These are phyloP conservation scores for Menidia beryllina DNA, from an alignment of 2,113 vertebrate genomes.

Conservation along the genomic window DNA sequence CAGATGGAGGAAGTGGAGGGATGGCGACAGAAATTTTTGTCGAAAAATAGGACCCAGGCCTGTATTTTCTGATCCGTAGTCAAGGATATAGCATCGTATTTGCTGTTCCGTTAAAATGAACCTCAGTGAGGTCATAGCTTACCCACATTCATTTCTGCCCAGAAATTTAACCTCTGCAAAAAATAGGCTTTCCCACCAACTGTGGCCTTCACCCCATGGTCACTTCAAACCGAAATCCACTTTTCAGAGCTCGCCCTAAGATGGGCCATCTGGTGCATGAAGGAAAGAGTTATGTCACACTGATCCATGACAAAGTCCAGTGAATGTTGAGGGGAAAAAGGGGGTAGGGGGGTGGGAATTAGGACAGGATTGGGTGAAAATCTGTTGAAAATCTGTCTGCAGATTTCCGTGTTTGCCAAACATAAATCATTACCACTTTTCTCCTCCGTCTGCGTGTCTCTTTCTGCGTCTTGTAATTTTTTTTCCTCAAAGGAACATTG, in stretches of 20 bases:
- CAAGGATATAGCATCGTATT: constrained; percentile 59
- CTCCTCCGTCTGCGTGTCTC: constrained; percentile 24
- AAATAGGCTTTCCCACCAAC: constrained; percentile 21
- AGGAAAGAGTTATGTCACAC: constrained; percentile 46
- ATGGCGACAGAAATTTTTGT: constrained; percentile 48
- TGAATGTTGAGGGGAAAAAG: background rate
- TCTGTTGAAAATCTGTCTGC: constrained; percentile 3
- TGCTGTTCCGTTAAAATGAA: too few species aligned
- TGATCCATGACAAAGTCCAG: constrained; percentile 59
- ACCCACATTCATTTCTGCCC: constrained; percentile 46
- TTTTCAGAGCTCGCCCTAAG: background rate
- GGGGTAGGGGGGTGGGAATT: background rate
- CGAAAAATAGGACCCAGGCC: constrained; percentile 57
- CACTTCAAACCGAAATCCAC: background rate
- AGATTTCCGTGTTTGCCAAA: constrained; percentile 8
- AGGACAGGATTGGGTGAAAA: constrained; percentile 36
- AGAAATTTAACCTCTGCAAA: constrained; percentile 11
- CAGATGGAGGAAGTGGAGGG: constrained; percentile 43
- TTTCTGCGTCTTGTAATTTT: constrained; percentile 17
- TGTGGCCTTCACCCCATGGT: constrained; percentile 13
- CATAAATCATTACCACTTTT: constrained; percentile 41
- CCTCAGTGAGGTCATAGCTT: constrained; percentile 44
- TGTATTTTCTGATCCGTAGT: constrained; percentile 38
- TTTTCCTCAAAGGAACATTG: constrained; percentile 41
- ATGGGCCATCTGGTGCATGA: constrained; percentile 18